Evolutionary conservation across 2,888 invertebrate species (phyloP).

Genomic region (Ditula angustiorana): DNA sequence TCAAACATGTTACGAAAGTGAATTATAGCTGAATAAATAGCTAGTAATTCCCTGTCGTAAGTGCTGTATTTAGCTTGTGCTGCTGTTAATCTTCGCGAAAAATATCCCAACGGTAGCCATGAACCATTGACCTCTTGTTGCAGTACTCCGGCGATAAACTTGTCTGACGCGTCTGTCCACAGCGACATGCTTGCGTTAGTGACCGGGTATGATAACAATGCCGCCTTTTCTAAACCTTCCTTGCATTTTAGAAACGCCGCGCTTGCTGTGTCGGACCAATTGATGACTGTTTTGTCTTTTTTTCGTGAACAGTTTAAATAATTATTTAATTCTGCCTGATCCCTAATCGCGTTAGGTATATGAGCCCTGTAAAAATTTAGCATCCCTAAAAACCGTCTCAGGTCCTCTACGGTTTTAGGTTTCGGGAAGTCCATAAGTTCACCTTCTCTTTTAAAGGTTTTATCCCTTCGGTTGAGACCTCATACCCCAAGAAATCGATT

Average conservation of each 20-base stretch:
- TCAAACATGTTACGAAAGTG: constrained; percentile 6
- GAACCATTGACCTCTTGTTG: constrained; percentile 49
- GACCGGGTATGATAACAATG: constrained; percentile 35
- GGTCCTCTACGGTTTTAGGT: constrained; percentile 39
- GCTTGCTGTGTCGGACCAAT: constrained; percentile 40
- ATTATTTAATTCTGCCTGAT: constrained; percentile 30
- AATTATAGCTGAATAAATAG: constrained; percentile 34
- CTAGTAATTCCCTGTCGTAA: constrained; percentile 38
- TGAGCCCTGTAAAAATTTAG: constrained; percentile 58
- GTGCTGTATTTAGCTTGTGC: constrained; percentile 26
- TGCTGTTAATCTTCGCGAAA: no score
- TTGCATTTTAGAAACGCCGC: constrained; percentile 42
- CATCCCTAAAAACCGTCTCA: constrained; percentile 52
- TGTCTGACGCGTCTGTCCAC: constrained; percentile 50
- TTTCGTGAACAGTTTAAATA: constrained; percentile 42
- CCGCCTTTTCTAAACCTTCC: constrained; percentile 36
- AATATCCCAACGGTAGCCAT: constrained; percentile 29
- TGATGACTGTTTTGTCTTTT: constrained; percentile 44
- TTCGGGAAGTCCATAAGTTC: constrained; percentile 33
- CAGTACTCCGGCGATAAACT: constrained; percentile 54
- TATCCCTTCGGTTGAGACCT: constrained; percentile 41
- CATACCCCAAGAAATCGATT: constrained; percentile 41
- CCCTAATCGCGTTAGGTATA: constrained; percentile 47
- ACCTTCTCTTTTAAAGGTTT: constrained; percentile 40
- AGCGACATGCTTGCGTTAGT: constrained; percentile 43